These are phyloP conservation scores for Drosophila niveifrons DNA, from an alignment of 2,888 invertebrate species.

Conservation along the genomic window DNA sequence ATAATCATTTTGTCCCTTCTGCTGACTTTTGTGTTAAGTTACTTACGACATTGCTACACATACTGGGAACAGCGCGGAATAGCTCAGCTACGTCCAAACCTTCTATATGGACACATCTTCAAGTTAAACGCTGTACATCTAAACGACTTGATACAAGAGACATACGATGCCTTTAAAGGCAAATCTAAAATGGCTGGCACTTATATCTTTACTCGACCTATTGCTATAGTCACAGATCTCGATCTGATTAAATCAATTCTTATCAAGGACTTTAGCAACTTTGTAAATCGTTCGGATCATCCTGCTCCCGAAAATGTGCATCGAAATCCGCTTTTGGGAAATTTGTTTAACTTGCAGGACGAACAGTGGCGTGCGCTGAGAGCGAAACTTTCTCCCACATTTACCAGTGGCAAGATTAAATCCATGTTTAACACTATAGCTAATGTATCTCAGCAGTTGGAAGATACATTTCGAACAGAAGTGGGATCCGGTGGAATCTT, in stretches of 20 bases:
- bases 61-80: conserved; percentile 74
- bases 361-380: conserved; percentile 85
- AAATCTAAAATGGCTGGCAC: conserved; percentile 67
- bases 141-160: conserved; percentile 62
- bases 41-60: conserved; percentile 55
- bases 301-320: conserved; percentile 53
- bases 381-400: conserved; percentile 85
- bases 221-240: conserved; percentile 72
- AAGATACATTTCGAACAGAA: conserved; percentile 32
- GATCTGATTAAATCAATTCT: conserved; percentile 82
- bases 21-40: conserved; percentile 50
- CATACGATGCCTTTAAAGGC: conserved; percentile 72
- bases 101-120: conserved; percentile 66
- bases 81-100: conserved; percentile 59
- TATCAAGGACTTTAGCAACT: conserved; percentile 84
- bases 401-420: conserved; percentile 86
- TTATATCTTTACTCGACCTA: conserved; percentile 73
- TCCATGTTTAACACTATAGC: conserved; percentile 84
- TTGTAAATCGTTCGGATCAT: conserved; percentile 78
- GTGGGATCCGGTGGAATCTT: conserved; percentile 45
- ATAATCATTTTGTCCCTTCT: conserved; percentile 52
- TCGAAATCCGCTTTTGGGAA: conserved; percentile 78
- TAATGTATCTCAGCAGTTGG: conserved; percentile 71
- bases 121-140: conserved; percentile 56
- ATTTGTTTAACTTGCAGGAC: conserved; percentile 83